Percentiles rank a stretch among this genome's conserved stretches.
Evolutionary conservation across 2,888 invertebrate genomes (phyloP).

Genomic region (Lypha dubia): DNA sequence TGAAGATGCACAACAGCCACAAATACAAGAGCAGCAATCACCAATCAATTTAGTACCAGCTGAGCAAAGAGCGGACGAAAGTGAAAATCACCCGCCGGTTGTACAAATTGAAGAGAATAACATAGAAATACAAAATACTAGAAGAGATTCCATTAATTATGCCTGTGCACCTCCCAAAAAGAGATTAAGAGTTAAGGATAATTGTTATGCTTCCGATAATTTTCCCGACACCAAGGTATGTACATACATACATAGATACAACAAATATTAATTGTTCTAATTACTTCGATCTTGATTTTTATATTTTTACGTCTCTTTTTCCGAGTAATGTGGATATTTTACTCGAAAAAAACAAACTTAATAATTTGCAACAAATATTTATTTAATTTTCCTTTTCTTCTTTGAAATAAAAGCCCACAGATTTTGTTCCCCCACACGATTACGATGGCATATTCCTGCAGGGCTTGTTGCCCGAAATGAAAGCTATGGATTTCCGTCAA

Average conservation of each 20-base stretch:
- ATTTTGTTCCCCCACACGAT: conserved; percentile 71
- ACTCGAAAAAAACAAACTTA: no score
- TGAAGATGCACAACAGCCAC: conserved; percentile 8
- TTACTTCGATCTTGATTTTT: no score
- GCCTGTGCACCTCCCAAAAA: conserved; percentile 69
- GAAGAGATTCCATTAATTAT: conserved; percentile 60
- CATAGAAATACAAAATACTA: conserved; percentile 22
- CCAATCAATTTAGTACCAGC: conserved; percentile 11
- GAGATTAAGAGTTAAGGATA: conserved; percentile 65
- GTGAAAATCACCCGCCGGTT: conserved; percentile 44
- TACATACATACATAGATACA: neutral
- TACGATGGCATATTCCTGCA: conserved; percentile 79
- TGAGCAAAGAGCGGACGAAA: conserved; percentile 15
- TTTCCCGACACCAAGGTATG: conserved; percentile 66
- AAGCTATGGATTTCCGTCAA: conserved; percentile 80
- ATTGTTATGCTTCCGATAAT: conserved; percentile 62
- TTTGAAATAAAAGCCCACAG: conserved; percentile 41
- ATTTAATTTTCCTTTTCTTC: neutral
- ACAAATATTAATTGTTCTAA: no score
- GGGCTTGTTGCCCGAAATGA: conserved; percentile 80
- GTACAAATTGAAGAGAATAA: conserved; percentile 67
- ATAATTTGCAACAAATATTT: neutral
- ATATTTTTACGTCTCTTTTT: no score
- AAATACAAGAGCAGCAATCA: conserved; percentile 7
- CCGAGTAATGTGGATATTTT: no score